These are phyloP conservation scores for Philereme vetulata DNA, from an alignment of 2,888 invertebrate species.

Conservation along the genomic window DNA sequence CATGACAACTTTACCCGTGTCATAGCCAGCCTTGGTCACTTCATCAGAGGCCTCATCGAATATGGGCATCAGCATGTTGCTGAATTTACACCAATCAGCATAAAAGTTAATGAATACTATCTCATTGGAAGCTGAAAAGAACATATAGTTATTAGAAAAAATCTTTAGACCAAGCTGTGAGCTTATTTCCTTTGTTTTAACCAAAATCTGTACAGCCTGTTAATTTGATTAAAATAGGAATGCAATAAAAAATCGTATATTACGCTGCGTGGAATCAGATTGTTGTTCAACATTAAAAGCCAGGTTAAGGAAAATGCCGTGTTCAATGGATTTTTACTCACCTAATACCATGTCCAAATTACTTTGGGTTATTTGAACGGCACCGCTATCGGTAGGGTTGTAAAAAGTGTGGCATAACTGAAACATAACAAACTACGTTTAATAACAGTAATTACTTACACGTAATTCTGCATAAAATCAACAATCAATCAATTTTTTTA, in stretches of 20 bases:
- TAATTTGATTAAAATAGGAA: background rate
- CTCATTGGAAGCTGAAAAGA: slow-evolving; percentile 94
- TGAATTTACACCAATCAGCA: slow-evolving; percentile 99
- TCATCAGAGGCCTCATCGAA: slow-evolving; percentile 98
- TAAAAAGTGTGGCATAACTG: slow-evolving; percentile 85
- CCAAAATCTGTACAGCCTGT: background rate
- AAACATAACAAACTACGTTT: slow-evolving; percentile 65
- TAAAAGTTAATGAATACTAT: slow-evolving; percentile 99
- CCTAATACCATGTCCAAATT: slow-evolving; percentile 94
- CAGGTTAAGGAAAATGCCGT: slow-evolving; percentile 39
- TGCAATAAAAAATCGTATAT: background rate
- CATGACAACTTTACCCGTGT: slow-evolving; percentile 93
- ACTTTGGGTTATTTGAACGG: slow-evolving; percentile 90
- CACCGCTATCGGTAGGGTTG: slow-evolving; percentile 91
- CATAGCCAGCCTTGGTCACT: slow-evolving; percentile 90
- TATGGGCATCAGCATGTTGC: slow-evolving; percentile 97
- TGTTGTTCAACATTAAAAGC: slow-evolving; percentile 1
- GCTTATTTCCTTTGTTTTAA: background rate
- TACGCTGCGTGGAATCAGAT: background rate
- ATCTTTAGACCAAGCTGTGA: background rate
- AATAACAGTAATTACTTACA: slow-evolving; percentile 63
- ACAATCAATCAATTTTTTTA: slow-evolving; percentile 49
- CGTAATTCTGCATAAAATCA: slow-evolving; percentile 70
- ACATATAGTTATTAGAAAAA: background rate
- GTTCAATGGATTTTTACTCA: slow-evolving; percentile 65